A percentile compares a stretch with the other conserved stretches of the same genome.
These are phyloP conservation scores for Palythoa caribaeorum DNA, from an alignment of 92 coral and sea anemone genomes.

Conservation along the genomic window DNA sequence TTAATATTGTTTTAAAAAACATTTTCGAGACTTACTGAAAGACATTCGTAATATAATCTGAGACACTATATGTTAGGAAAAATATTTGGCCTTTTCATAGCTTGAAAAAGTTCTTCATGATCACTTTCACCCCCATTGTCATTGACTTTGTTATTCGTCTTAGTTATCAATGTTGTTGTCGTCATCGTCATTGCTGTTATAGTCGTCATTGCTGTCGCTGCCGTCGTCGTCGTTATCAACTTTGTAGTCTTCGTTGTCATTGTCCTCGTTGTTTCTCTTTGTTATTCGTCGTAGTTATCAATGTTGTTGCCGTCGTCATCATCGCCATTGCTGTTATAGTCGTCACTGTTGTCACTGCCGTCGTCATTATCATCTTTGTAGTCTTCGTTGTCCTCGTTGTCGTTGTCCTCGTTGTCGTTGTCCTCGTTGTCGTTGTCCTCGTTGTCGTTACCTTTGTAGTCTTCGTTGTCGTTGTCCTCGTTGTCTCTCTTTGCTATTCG, in stretches of 20 bases:
- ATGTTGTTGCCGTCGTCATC: neutral
- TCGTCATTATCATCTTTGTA: neutral
- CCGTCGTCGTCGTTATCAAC: neutral
- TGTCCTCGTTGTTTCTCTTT: neutral
- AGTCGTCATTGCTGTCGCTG: neutral
- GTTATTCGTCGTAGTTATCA: too few relatives aligned
- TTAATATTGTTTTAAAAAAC: too few relatives aligned
- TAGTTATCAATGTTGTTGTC: neutral
- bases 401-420: neutral
- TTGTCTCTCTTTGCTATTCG: too few relatives aligned
- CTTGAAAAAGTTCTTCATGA: neutral
- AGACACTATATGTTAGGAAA: too few relatives aligned
- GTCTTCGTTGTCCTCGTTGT: neutral
- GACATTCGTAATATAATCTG: too few relatives aligned
- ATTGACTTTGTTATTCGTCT: neutral
- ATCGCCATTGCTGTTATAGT: too few relatives aligned
- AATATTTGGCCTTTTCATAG: too few relatives aligned
- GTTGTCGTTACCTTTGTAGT: too few relatives aligned
- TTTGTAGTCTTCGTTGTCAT: neutral
- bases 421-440: neutral
- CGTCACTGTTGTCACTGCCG: too few relatives aligned
- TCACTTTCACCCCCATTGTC: neutral
- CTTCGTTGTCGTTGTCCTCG: neutral
- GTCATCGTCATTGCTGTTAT: neutral
- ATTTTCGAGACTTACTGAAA: too few relatives aligned